Conservation (phyloP, 2,888 invertebrate species). For the Conus canariensis region DNA sequence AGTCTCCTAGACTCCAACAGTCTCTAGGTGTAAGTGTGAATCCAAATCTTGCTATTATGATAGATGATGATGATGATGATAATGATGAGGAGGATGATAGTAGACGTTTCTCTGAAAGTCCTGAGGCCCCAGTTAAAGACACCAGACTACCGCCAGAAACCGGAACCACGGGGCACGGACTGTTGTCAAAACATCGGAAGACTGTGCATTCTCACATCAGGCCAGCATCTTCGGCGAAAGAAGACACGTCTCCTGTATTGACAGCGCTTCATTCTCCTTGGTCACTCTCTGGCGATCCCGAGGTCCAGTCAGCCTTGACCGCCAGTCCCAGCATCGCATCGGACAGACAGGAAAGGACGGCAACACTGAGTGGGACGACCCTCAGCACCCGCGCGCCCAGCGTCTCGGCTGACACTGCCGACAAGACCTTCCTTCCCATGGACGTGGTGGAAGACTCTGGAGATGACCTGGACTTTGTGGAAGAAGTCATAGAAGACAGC, state of each 20-base stretch:
- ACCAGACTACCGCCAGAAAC: neutral
- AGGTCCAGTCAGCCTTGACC: too few species aligned
- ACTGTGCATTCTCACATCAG: neutral
- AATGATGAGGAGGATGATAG: neutral
- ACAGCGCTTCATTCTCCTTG: neutral
- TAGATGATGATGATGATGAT: neutral
- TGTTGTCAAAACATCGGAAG: neutral
- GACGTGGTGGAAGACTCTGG: conserved; percentile 4
- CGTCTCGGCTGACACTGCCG: neutral
- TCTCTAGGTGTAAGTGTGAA: too few species aligned
- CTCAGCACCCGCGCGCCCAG: neutral
- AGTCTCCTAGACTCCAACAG: neutral
- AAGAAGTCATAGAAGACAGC: conserved; percentile 11
- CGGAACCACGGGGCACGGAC: neutral
- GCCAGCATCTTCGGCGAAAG: neutral
- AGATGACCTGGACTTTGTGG: neutral
- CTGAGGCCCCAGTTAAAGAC: neutral
- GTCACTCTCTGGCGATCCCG: neutral
- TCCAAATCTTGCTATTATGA: neutral
- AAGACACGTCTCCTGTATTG: neutral
- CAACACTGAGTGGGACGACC: neutral
- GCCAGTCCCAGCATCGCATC: neutral
- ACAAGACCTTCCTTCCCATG: neutral
- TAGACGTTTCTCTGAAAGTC: too few species aligned
- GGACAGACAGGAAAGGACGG: neutral